A percentile compares a stretch with the other conserved stretches of the same genome.
Evolutionary conservation across 2,888 invertebrate species (phyloP).

Genomic region (Digitonthophagus gazella): DNA sequence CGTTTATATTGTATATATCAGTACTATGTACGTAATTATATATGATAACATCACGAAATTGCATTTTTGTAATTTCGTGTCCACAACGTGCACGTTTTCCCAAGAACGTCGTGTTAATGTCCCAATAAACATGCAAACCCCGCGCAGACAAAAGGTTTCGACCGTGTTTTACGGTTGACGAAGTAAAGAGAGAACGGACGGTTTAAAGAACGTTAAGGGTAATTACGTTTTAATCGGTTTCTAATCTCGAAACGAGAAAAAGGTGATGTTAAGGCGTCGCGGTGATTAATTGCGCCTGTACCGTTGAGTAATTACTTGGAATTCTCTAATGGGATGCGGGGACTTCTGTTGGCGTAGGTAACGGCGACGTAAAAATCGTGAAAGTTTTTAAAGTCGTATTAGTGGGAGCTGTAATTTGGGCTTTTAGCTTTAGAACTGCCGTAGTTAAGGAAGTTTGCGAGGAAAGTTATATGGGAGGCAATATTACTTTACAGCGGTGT

Average conservation of each 20-base stretch:
- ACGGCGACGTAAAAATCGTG: background rate
- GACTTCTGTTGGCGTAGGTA: background rate
- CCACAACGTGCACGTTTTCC: background rate
- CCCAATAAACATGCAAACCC: background rate
- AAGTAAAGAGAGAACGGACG: background rate
- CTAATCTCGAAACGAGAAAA: background rate
- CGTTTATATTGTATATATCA: background rate
- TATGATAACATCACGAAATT: background rate
- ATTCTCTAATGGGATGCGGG: background rate
- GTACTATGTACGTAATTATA: background rate
- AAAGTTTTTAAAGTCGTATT: background rate
- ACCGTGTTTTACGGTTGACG: too few species aligned
- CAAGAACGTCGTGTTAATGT: background rate
- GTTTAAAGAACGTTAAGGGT: background rate
- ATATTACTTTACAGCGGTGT: background rate
- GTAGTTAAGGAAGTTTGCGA: background rate
- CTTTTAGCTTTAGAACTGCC: background rate
- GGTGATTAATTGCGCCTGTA: background rate
- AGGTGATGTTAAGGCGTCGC: background rate
- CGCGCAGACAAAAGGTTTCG: background rate
- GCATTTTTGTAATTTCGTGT: background rate
- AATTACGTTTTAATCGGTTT: background rate
- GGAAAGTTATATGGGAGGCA: background rate
- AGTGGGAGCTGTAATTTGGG: background rate
- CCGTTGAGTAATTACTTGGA: background rate